A percentile compares a stretch with the other conserved stretches of the same genome.
These are phyloP conservation scores for Cichladusa arquata DNA, from an alignment of 2,113 vertebrate genomes.

Conservation along the genomic window DNA sequence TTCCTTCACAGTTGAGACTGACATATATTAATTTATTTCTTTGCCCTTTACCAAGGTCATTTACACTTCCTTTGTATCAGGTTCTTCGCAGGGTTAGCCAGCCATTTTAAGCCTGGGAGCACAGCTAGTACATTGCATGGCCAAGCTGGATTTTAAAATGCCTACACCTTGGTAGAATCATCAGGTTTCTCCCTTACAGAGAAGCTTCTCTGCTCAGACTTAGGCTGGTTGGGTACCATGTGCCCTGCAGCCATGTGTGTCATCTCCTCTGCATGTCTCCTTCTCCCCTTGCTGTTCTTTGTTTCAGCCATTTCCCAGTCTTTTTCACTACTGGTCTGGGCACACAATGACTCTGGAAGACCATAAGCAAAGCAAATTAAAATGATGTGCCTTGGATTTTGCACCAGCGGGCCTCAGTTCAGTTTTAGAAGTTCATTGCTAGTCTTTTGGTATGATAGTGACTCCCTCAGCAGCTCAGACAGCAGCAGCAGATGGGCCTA, in stretches of 20 bases:
- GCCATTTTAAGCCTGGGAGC: not conserved
- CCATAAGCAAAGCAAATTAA: not conserved
- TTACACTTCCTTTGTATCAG: not conserved
- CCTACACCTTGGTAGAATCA: not conserved
- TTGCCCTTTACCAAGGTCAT: not conserved
- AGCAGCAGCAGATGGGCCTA: slow-evolving; percentile 62
- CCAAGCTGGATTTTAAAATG: not conserved
- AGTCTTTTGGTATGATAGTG: not conserved
- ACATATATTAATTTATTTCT: not conserved
- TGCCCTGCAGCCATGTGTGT: not conserved
- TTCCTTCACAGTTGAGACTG: not conserved
- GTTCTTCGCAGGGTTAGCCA: not conserved
- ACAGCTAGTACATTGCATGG: fast-evolving
- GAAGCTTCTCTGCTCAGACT: not conserved
- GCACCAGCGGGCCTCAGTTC: not conserved
- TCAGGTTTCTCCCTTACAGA: not conserved
- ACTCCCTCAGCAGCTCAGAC: slow-evolving; percentile 54
- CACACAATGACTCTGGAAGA: not conserved
- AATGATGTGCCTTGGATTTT: not conserved
- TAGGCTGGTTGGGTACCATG: not conserved
- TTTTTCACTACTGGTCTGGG: not conserved
- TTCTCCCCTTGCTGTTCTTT: not conserved
- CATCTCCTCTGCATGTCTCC: not conserved
- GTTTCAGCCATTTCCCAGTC: not conserved
- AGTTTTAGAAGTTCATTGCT: slow-evolving; percentile 42